Evolutionary conservation across 2,113 vertebrate genomes (phyloP).

Genomic region (Stegastes partitus): DNA sequence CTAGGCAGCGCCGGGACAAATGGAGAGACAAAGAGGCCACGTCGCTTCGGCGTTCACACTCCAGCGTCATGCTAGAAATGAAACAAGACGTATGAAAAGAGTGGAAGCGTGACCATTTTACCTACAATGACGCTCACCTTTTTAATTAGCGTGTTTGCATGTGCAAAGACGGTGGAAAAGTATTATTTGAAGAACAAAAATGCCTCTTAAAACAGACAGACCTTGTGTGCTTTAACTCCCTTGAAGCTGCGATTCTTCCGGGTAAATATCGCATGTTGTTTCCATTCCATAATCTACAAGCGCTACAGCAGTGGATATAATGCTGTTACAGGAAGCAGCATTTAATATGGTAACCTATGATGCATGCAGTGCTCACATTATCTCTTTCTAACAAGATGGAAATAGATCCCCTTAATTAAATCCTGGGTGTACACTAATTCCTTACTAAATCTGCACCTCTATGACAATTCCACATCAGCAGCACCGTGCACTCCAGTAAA

Average conservation of each 20-base stretch:
- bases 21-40: slow-evolving; percentile 90
- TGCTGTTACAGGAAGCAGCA: slow-evolving; percentile 61
- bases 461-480: slow-evolving; percentile 79
- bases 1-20: slow-evolving; percentile 86
- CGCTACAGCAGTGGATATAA: slow-evolving; percentile 50
- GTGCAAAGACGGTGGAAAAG: no score
- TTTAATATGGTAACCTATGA: slow-evolving; percentile 77
- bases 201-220: background rate
- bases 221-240: background rate
- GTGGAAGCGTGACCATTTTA: slow-evolving; percentile 30
- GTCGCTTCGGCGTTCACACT: slow-evolving; percentile 85
- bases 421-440: slow-evolving; percentile 81
- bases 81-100: slow-evolving; percentile 45
- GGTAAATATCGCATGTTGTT: slow-evolving; percentile 22
- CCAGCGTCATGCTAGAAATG: slow-evolving; percentile 61
- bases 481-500: slow-evolving; percentile 72
- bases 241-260: slow-evolving; percentile 14
- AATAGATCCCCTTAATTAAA: slow-evolving; percentile 84
- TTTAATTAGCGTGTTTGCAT: background rate
- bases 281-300: slow-evolving; percentile 44
- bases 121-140: background rate
- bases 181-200: no score
- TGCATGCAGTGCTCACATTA: slow-evolving; percentile 75
- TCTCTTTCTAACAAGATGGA: slow-evolving; percentile 83
- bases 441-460: slow-evolving; percentile 79